These are phyloP conservation scores for Cygnus buccinator DNA, from an alignment of 2,113 vertebrate species.

Conservation along the genomic window DNA sequence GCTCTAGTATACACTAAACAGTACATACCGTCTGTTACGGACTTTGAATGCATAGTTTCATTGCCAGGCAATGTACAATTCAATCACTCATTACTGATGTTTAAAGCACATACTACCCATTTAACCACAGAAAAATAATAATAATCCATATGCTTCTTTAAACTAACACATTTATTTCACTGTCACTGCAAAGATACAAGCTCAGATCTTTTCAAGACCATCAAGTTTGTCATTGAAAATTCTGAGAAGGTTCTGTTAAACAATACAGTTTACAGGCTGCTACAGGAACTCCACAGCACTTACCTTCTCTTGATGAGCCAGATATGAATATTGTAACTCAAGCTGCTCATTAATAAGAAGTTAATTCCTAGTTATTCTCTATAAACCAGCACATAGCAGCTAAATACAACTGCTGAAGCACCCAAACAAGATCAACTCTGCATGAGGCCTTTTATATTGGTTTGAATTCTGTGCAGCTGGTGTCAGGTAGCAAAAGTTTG, in stretches of 20 bases:
- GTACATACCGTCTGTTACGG: rapidly evolving
- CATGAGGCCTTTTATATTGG: not conserved
- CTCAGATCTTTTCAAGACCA: not conserved
- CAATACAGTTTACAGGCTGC: rapidly evolving
- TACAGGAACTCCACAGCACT: not conserved
- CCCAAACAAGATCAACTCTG: rapidly evolving
- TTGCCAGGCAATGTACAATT: not conserved
- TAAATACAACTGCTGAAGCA: rapidly evolving
- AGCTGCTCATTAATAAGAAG: not conserved
- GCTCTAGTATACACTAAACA: not conserved
- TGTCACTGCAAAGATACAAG: not conserved
- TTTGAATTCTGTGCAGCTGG: not conserved
- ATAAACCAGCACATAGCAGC: rapidly evolving
- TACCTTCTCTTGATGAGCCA: not conserved
- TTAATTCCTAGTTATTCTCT: rapidly evolving
- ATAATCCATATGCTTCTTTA: rapidly evolving
- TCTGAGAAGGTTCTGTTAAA: not conserved
- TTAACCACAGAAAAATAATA: not conserved
- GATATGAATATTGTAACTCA: not conserved
- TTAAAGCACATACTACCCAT: not conserved
- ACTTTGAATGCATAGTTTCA: not conserved
- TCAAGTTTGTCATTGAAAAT: not conserved
- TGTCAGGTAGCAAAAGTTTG: not conserved
- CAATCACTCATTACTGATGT: not conserved
- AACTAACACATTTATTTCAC: rapidly evolving